These are phyloP conservation scores for Thaumetopoea pityocampa DNA, from an alignment of 1,140 invertebrate species.

Conservation along the genomic window DNA sequence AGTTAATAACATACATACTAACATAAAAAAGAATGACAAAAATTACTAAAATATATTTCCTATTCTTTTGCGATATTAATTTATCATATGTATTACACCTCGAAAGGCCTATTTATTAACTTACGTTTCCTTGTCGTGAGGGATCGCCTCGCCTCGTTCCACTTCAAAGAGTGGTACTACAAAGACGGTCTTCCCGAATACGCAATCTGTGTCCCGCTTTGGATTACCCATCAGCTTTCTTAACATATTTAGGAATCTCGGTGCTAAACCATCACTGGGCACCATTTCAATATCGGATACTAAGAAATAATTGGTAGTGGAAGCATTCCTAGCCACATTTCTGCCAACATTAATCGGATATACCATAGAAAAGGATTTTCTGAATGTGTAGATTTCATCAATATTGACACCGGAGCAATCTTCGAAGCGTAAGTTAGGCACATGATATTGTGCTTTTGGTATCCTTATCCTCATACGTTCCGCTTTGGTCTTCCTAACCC, in stretches of 20 bases:
- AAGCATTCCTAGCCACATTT: conserved; percentile 80
- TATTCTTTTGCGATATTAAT: no score
- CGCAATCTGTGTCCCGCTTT: conserved; percentile 53
- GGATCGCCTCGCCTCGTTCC: conserved; percentile 77
- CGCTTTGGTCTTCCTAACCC: conserved; percentile 54
- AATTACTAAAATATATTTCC: no score
- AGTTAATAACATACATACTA: no score
- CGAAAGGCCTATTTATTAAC: conserved; percentile 45
- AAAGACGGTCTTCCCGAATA: conserved; percentile 77
- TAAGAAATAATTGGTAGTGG: conserved; percentile 81
- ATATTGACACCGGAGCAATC: conserved; percentile 59
- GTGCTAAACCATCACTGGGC: conserved; percentile 80
- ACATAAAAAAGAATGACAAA: no score
- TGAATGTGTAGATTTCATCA: conserved; percentile 67
- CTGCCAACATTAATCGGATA: conserved; percentile 88
- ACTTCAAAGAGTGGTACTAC: conserved; percentile 87
- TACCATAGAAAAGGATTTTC: conserved; percentile 73
- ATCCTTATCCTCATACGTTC: conserved; percentile 50
- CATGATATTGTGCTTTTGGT: conserved; percentile 13
- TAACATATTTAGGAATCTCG: conserved; percentile 79
- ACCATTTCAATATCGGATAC: conserved; percentile 87
- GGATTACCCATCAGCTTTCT: conserved; percentile 63
- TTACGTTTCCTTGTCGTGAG: conserved; percentile 77
- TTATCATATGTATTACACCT: conserved; percentile 8
- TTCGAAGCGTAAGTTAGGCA: conserved; percentile 42